Percentiles rank a stretch among this genome's conserved stretches.
Evolutionary conservation across 2,797 vertebrate genomes (phyloP).

Genomic region (Lutjanus campechanus): DNA sequence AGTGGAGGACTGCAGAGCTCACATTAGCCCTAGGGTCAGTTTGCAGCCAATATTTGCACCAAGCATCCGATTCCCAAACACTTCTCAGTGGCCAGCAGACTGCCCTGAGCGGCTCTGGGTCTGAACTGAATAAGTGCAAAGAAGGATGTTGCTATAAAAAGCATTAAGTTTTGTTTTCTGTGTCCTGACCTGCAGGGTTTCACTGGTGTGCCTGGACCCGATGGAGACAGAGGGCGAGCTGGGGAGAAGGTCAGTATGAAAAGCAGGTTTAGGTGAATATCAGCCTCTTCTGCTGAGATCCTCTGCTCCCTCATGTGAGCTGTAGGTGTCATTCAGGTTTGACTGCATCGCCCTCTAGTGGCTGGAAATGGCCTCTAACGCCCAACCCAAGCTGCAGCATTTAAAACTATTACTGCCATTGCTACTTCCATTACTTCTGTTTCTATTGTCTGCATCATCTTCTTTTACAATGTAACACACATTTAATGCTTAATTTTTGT

Average conservation of each 20-base stretch:
- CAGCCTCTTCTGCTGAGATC: neutral
- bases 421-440: neutral
- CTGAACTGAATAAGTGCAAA: neutral
- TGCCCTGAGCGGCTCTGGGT: neutral
- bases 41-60: neutral
- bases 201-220: constrained; percentile 79
- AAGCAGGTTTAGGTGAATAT: constrained; percentile 1
- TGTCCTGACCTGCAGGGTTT: constrained; percentile 81
- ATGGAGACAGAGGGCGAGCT: constrained; percentile 82
- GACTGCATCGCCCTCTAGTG: constrained; percentile 60
- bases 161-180: neutral
- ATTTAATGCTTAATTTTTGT: neutral
- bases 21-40: neutral
- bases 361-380: neutral
- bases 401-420: neutral
- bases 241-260: constrained; percentile 84
- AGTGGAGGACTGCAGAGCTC: neutral
- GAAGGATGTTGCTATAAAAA: neutral
- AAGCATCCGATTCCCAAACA: neutral
- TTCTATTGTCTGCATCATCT: neutral
- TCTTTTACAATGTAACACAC: neutral
- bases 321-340: neutral
- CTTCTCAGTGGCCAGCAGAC: constrained; percentile 11
- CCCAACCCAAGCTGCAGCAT: neutral
- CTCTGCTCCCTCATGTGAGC: neutral